These are phyloP conservation scores for Datnioides undecimradiatus DNA, from an alignment of 2,113 vertebrate genomes.

Conservation along the genomic window DNA sequence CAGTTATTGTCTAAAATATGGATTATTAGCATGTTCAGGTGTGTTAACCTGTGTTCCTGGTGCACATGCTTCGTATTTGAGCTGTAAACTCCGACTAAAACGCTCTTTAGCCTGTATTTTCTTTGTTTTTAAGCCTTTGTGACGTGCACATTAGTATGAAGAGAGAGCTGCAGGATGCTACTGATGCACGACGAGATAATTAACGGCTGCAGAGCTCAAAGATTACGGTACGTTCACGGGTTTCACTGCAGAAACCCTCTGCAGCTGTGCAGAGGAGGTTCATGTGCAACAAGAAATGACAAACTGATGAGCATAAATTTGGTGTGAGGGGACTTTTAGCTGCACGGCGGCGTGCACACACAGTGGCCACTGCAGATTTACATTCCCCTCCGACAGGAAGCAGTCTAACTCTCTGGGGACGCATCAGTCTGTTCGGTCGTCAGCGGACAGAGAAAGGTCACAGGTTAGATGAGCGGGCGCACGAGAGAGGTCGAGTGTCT, in stretches of 20 bases:
- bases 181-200: no score
- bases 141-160: background rate
- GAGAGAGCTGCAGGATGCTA: background rate
- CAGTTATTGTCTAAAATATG: background rate
- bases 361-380: background rate
- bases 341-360: background rate
- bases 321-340: slow-evolving; percentile 9
- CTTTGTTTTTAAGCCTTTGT: background rate
- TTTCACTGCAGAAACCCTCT: background rate
- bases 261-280: background rate
- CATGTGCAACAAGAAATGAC: background rate
- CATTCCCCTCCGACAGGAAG: background rate
- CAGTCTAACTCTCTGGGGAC: background rate
- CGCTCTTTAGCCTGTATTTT: background rate
- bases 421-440: background rate
- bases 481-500: background rate
- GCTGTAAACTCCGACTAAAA: background rate
- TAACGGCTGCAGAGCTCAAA: background rate
- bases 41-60: background rate
- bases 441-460: background rate
- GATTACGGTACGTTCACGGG: background rate
- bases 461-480: no score
- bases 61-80: background rate
- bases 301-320: background rate
- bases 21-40: background rate